These are phyloP conservation scores for Enteromius fasciolatus DNA, from an alignment of 2,797 vertebrate species.

Conservation along the genomic window DNA sequence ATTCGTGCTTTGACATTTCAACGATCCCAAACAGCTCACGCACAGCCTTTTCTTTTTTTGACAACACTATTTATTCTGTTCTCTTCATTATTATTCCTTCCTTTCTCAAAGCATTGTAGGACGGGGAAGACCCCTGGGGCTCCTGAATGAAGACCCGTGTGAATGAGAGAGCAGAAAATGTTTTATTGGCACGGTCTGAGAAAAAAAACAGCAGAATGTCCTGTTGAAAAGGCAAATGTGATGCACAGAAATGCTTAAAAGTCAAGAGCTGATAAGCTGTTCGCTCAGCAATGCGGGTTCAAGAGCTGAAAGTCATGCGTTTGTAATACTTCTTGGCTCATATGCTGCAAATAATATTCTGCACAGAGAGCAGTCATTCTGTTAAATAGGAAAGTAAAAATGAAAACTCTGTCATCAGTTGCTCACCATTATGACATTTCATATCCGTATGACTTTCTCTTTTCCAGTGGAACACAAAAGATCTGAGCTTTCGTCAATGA, in stretches of 20 bases:
- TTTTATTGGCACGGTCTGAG: constrained; percentile 13
- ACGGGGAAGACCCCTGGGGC: neutral
- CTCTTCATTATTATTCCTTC: constrained; percentile 25
- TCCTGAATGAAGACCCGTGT: neutral
- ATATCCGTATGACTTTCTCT: neutral
- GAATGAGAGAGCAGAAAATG: constrained; percentile 2
- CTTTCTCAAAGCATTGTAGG: neutral
- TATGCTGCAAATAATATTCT: constrained; percentile 2
- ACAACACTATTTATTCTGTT: neutral
- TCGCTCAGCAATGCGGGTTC: neutral
- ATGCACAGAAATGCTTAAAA: neutral
- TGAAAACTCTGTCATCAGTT: neutral
- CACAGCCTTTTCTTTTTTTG: neutral
- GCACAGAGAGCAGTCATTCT: neutral
- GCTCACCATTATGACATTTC: neutral
- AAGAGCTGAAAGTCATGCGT: neutral
- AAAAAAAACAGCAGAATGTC: neutral
- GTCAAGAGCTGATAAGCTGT: neutral
- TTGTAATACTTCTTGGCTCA: neutral
- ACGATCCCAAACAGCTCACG: neutral
- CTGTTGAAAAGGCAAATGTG: neutral
- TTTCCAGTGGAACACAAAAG: neutral
- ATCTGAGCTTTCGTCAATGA: neutral
- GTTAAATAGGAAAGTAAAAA: neutral
- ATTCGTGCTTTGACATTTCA: neutral